Base-by-base conservation (phyloP, 1,140 invertebrate species). In the Pygmarrhopalites habei region DNA sequence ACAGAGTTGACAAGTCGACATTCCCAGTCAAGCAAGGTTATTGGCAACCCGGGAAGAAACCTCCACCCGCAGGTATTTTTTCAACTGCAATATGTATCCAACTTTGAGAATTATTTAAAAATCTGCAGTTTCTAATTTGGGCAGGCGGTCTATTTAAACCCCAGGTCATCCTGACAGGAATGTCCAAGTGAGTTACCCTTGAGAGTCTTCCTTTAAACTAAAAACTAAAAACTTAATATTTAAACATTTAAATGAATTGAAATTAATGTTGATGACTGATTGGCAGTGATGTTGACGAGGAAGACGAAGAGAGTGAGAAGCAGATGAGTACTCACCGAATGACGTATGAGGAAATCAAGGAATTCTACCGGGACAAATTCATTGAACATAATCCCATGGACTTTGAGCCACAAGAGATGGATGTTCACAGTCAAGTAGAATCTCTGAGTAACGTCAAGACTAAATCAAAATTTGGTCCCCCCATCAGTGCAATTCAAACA, bases 271-370 rank as follows among this genome's bases (percentile, higher is more conserved):
- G n/a, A n/a, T n/a, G n/a, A 59, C 23, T 43, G 1, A 26, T 19
- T 44, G 2, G 0, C 26, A 21, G 29, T 15, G 41, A 46, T 46
- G 43, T 44, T 25, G 53, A 57, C 0, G 59, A 61, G 21, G 60
- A 56, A 19, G 52, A 47, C 17, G 57, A 58, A 15, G 60, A 56
- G 23, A 29, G 28, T 5, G 60, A 62, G 19, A 55, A 39, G 26
- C n/a, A 44, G 14, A 32, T 62, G 53, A 30, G 26, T n/a, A 44
- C 43, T 2, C 17, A 41, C 5, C 51, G 23, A 30, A 56, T 62
- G 29, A 56, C 52, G 0, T 62, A 62, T 26, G 53, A 56, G 2
- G 25, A 62, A 57, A 28, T 62, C 19, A 55, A 30, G 29, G 52
- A 47, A 0, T n/a, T 19, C 2, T 62, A 62, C 14, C 41, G 55